Base-by-base conservation (phyloP, 2,113 vertebrate genomes). In the Syngnathus floridae region DNA sequence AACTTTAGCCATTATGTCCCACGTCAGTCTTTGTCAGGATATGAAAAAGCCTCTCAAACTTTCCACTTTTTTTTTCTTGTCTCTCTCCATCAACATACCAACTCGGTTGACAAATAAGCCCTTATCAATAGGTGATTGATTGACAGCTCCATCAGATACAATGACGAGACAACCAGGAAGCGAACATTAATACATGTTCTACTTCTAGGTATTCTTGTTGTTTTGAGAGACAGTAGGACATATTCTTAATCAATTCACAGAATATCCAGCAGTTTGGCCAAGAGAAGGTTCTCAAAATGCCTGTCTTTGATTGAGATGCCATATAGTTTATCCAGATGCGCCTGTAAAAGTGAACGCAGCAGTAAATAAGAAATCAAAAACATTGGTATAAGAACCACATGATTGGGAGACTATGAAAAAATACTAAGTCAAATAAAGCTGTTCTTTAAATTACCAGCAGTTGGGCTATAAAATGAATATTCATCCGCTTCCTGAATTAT, bases 61-160 rank as follows among this genome's bases (percentile, higher is more conserved):
- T 35, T 17, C 22, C 35, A 48, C 51, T 35, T 48, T 5, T 41
- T 10, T 43, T 48, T 43, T 26, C 12, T 37, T 59, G 4, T 64
- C 60, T 71, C 64, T 40, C 62, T 35, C 13, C 7, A 38, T 49
- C 52, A 59, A 65, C 73, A 73, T 56, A 68, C 69, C 55, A 13
- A 61, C 35, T 37, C n/a, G 67, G 36, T 49, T 52, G 48, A 5
- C 48, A 63, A 72, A 79, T 79, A 56, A 79, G 35, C 52, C 17
- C 61, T 77, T 58, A 74, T 72, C 72, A 70, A 16, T 40, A 16
- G 41, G 63, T 41, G 43, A 48, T 31, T 45, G 64, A 72, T 38
- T 78, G 67, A 77, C 73, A 79, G 69, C 67, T 71, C 38, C 41
- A 73, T 80, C 69, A 66, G 72, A 82, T 77, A 70, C 45, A 0